Base-by-base conservation (phyloP, 1,140 invertebrate species). In the Habropoda laboriosa region DNA sequence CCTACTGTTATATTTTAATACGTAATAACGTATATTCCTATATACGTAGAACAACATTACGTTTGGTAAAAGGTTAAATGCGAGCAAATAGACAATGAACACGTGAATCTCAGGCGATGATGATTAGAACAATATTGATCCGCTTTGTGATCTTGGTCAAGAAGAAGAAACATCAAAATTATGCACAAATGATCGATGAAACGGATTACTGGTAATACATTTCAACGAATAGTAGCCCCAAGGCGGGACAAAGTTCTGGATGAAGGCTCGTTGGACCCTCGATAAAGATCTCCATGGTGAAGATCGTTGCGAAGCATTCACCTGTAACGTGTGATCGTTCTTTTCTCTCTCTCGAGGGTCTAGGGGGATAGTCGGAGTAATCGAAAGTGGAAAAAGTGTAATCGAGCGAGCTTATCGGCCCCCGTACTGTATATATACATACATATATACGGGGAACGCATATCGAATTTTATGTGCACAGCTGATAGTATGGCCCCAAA, bases 401-500 rank as follows among this genome's bases (percentile, higher is more conserved):
- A 58, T 74, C 35, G 71, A 13, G 60, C 57, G n/a, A 79, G 49
- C 71, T 49, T 42, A 74, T 66, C 60, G 24, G 35, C 47, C 30
- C 76, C 57, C 24, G 8, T 30, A 57, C 45, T 58, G 13, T 66
- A 42, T 35, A 74, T 45, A 7, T 42, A n/a, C 40, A 70, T 64
- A 67, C 55, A 49, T 30, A 58, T 42, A 57, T 55, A 35, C 47
- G 47, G 45, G 38, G 24, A n/a, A 66, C 55, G 70, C 63, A 45
- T 51, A 70, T 82, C 27, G 21, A 55, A 79, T 89, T 84, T 87
- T 86, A 91, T 92, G 91, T 92, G 90, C 91, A 86, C 90, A 92
- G 91, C 90, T 92, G 90, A 89, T 91, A 83, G 90, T 92, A 91
- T 91, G 88, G 83, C 88, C 90, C 87, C 86, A 89, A 90, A 89